phyloP scores from a whole-genome alignment of 1,140 invertebrate genomes.

The Bombus pyrosoma region DNA sequence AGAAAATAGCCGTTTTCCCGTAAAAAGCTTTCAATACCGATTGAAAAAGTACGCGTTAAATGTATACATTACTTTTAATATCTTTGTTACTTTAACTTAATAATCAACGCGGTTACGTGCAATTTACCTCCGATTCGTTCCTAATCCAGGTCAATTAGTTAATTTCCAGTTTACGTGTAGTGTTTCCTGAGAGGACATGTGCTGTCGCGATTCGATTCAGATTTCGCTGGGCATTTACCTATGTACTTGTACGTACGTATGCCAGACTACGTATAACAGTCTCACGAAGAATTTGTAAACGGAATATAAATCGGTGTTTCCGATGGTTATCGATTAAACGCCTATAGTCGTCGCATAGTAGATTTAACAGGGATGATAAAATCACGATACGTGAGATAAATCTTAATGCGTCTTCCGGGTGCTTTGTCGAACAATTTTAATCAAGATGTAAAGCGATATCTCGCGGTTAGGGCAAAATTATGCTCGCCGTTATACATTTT shows the following conservation, averaged over 20 bases:
- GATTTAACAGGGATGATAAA: neutral
- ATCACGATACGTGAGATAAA: constrained; percentile 24
- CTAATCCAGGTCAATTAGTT: constrained; percentile 39
- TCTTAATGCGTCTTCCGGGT: constrained; percentile 14
- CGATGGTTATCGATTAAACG: constrained; percentile 43
- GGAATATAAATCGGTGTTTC: neutral
- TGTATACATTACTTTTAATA: neutral
- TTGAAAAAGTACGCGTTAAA: neutral
- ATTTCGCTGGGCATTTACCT: neutral
- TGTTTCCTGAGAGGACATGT: constrained; percentile 29
- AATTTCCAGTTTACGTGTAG: constrained; percentile 29
- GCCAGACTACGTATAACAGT: neutral
- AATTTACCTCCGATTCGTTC: constrained; percentile 10
- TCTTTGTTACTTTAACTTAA: neutral
- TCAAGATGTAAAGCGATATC: neutral
- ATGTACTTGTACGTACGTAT: neutral
- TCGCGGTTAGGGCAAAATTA: neutral
- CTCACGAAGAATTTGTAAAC: neutral
- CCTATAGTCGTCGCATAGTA: neutral
- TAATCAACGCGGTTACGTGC: neutral
- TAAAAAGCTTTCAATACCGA: neutral
- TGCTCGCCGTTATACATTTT: constrained; percentile 15
- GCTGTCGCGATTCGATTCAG: constrained; percentile 27
- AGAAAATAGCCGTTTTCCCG: neutral
- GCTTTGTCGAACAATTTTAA: constrained; percentile 12